Evolutionary conservation across 1,140 invertebrate species (phyloP).

Genomic region (Drosophila novamexicana): DNA sequence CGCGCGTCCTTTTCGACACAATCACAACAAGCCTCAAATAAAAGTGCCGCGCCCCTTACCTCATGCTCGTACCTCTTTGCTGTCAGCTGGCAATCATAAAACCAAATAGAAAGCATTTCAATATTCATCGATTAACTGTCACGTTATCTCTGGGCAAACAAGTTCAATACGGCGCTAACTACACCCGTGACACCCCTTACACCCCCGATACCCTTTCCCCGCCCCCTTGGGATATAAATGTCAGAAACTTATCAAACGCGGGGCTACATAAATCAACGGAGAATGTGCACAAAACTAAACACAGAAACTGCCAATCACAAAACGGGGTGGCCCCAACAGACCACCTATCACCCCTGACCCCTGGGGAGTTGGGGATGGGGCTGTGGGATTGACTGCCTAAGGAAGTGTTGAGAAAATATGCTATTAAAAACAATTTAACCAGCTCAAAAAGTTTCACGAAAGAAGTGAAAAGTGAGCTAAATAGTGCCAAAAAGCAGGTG

Average conservation of each 20-base stretch:
- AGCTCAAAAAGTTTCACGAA: constrained; percentile 34
- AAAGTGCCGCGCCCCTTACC: background rate
- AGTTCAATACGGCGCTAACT: constrained; percentile 52
- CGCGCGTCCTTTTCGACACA: constrained; percentile 18
- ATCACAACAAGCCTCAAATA: constrained; percentile 10
- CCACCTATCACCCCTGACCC: background rate
- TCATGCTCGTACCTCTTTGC: too few species aligned
- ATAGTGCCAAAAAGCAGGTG: constrained; percentile 56
- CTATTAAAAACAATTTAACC: constrained; percentile 75
- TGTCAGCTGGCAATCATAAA: constrained; percentile 35
- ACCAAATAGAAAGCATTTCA: constrained; percentile 55
- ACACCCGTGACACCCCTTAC: constrained; percentile 4
- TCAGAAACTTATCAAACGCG: constrained; percentile 51
- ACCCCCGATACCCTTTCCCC: background rate
- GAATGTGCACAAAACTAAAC: constrained; percentile 38
- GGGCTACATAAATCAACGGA: constrained; percentile 63
- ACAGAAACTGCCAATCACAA: constrained; percentile 49
- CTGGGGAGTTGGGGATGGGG: background rate
- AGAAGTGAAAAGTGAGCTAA: constrained; percentile 21
- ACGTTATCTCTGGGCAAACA: constrained; percentile 57
- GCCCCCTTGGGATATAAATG: constrained; percentile 42
- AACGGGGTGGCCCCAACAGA: background rate
- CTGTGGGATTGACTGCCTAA: background rate
- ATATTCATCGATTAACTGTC: constrained; percentile 77
- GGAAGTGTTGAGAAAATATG: constrained; percentile 18